Base-by-base conservation (phyloP, 1,140 invertebrate genomes). In the Drosophila baimaii region DNA sequence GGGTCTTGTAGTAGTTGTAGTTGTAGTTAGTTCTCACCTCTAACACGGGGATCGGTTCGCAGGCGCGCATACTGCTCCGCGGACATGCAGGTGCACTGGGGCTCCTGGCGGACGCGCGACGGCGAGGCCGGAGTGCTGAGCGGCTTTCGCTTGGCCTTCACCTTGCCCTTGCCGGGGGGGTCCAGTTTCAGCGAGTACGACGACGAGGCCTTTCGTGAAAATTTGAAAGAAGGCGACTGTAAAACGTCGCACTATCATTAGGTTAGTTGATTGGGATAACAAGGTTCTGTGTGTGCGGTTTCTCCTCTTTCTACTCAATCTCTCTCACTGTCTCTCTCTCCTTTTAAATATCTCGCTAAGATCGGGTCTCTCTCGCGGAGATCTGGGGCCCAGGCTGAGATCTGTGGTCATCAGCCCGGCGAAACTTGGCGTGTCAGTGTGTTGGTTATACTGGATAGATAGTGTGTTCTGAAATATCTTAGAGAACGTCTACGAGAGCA, bases 161-260 rank as follows among this genome's bases (percentile, higher is more conserved):
- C 94, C 92, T 97, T 96, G 92, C 96, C 95, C 93, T 97, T 96
- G 91, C 95, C 96, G 65, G 96, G 95, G 64, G 96, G 96, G 92
- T 98, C 98, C 93, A 98, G 93, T 94, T 98, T 97, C 77, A 99
- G 94, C 80, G 97, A 98, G 93, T 98, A 98, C 90, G 97, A 98
- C 82, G 97, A 98, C 68, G 97, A 98, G 81, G 98, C 97, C 94
- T 99, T 99, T 92, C 98, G 95, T 91, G 97, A 97, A 94, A 98
- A 98, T 95, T 98, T 98, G 94, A 98, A 98, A 92, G 97, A 97
- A 90, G 97, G 97, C 93, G 97, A 98, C 98, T 99, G 95, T 92
- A 95, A 96, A 93, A 94, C 92, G 93, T 94, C 93, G 93, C 93
- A 94, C 93, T 94, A 92, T 92, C 91, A 92, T 93, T 93, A 93